Percentiles rank a stretch among this genome's conserved stretches.
These are phyloP conservation scores for Drosophila dives DNA, from an alignment of 2,888 invertebrate genomes.

Conservation along the genomic window DNA sequence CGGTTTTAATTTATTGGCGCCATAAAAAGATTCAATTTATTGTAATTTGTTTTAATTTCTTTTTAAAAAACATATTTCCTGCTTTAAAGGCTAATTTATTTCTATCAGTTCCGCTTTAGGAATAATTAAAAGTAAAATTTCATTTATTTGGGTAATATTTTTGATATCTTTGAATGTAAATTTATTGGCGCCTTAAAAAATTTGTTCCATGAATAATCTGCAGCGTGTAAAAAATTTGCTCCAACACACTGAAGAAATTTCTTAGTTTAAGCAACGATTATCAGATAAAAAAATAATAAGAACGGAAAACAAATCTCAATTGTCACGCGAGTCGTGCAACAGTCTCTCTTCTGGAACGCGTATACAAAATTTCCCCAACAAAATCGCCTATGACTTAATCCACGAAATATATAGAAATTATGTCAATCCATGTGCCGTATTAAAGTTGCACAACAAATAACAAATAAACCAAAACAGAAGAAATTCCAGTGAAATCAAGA, in stretches of 20 bases:
- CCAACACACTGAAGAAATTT: background rate
- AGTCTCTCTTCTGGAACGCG: background rate
- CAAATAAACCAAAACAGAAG: background rate
- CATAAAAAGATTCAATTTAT: background rate
- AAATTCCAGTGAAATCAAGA: slow-evolving; percentile 35
- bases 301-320: background rate
- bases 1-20: background rate
- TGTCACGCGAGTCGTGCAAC: slow-evolving; percentile 37
- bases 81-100: too few species aligned
- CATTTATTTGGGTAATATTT: too few species aligned
- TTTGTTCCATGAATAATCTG: background rate
- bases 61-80: too few species aligned
- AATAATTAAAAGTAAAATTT: background rate
- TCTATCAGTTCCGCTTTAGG: background rate
- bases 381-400: slow-evolving; percentile 54
- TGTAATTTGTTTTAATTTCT: background rate
- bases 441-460: slow-evolving; percentile 60
- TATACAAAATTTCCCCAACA: slow-evolving; percentile 46
- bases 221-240: background rate
- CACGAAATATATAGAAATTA: slow-evolving; percentile 75
- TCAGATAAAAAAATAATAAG: background rate
- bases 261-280: background rate
- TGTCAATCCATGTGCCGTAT: slow-evolving; percentile 60
- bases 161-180: background rate
- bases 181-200: background rate